Evolutionary conservation across 2,113 vertebrate genomes (phyloP), one percentile per base, ranked within the genome.

Genomic region (Parotia lawesii): DNA sequence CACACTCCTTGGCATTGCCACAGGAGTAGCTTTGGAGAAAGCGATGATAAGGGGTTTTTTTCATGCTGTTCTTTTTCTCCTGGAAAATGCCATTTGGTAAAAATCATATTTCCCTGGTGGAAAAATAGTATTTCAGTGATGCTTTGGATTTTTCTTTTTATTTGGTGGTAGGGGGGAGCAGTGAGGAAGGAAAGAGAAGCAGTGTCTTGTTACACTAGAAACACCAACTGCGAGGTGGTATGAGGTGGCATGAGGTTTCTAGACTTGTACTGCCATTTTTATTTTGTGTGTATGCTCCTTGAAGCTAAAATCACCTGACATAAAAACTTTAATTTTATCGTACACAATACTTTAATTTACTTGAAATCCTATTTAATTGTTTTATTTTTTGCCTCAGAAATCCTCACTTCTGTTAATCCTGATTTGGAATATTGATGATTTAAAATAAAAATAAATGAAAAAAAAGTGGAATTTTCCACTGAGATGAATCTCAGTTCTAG

Each of bases 31-130:
- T 92, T 84, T 64, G 56, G 45, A 75, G 45, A 65, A 69, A 72
- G 11, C 0, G 0, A 54, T n/a, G 24, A 13, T 64, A 56, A n/a
- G 25, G 9, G 9, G 6, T 2, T 45, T 51, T 61, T 37, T 53
- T 33, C 7, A 17, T 53, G 24, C 23, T 44, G 29, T 22, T 87
- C 0, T 42, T 91, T 80, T 89, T 85, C 44, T 84, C 31, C 23
- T 88, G 28, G 28, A 91, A 87, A 81, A 71, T 75, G 13, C 5
- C 0, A 0, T 78, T 90, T 78, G 29, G n/a, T 81, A n/a, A 61
- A 85, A 92, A 53, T 42, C 18, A 14, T 47, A n/a, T 56, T 71
- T 71, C 9, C 3, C 13, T 72, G 6, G 24, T 67, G 21, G 51
- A 81, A 85, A 35, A 84, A 40, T 6, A 42, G 21, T 44, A 71